Conservation (phyloP, 2,888 invertebrate genomes). For the Seladonia tumulorum region DNA sequence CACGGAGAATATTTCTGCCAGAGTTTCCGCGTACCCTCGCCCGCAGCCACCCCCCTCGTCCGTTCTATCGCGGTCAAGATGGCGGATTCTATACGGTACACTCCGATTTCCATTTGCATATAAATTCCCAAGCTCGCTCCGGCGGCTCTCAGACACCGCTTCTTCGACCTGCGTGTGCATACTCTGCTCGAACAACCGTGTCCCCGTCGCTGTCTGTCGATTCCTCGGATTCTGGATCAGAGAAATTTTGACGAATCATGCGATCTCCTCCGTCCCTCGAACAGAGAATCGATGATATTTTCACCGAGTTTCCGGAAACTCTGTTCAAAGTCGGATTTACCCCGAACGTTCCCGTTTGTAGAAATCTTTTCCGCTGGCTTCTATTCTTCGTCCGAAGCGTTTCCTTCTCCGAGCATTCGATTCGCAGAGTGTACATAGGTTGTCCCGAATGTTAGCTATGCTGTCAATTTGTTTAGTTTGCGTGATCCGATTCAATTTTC, state of each 20-base stretch:
- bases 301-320: not conserved
- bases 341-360: not conserved
- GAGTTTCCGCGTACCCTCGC: slow-evolving; percentile 33
- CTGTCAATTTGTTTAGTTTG: no score
- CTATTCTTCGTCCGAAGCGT: not conserved
- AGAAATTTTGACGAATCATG: not conserved
- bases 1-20: slow-evolving; percentile 76
- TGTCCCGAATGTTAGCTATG: no score
- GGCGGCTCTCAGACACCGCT: slow-evolving; percentile 23
- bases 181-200: not conserved
- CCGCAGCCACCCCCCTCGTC: slow-evolving; percentile 24
- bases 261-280: not conserved
- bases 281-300: not conserved
- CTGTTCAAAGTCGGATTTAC: not conserved
- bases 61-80: slow-evolving; percentile 80
- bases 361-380: not conserved
- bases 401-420: not conserved
- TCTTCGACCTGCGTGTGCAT: not conserved
- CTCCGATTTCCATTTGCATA: slow-evolving; percentile 75
- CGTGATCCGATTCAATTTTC: not conserved
- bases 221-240: not conserved
- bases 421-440: not conserved
- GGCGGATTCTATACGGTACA: slow-evolving; percentile 66
- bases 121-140: slow-evolving; percentile 63
- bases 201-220: not conserved